Evolutionary conservation across 2,797 vertebrate species (phyloP).

Genomic region (Aeoliscus strigatus): DNA sequence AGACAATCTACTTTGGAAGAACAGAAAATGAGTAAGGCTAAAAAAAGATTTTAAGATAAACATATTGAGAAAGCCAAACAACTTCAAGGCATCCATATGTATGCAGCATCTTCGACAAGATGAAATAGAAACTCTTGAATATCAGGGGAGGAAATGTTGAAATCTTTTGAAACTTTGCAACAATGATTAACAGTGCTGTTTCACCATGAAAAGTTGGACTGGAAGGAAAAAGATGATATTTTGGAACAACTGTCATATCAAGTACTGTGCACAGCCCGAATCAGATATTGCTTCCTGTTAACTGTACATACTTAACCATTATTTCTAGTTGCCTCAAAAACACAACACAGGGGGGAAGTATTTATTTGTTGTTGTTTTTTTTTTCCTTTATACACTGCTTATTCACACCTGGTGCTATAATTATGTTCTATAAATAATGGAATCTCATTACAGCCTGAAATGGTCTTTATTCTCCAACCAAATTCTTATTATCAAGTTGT

Average conservation of each 20-base stretch:
- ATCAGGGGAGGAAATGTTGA: conserved; percentile 46
- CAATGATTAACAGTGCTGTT: conserved; percentile 59
- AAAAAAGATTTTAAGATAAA: conserved; percentile 77
- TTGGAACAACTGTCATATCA: conserved; percentile 40
- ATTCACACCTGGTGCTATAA: conserved; percentile 29
- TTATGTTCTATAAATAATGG: conserved; percentile 53
- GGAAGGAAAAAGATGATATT: too few relatives aligned
- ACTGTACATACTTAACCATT: too few relatives aligned
- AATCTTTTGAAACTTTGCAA: conserved; percentile 63
- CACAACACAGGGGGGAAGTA: conserved; percentile 8
- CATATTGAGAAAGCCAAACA: conserved; percentile 73
- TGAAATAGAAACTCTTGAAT: conserved; percentile 40
- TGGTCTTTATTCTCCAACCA: conserved; percentile 54
- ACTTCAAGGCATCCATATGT: conserved; percentile 74
- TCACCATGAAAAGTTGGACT: too few relatives aligned
- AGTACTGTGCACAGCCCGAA: too few relatives aligned
- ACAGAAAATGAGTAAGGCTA: conserved; percentile 73
- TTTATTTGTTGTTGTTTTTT: too few relatives aligned
- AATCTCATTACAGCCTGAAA: conserved; percentile 49
- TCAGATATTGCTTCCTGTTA: too few relatives aligned
- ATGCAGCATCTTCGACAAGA: conserved; percentile 54
- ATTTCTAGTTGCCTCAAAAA: conserved; percentile 16
- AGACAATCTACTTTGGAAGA: conserved; percentile 75
- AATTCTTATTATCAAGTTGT: conserved; percentile 67
- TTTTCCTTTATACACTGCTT: conserved; percentile 20